Base-by-base conservation (phyloP, 2,888 invertebrate genomes). In the Drosophila mercatorum region DNA sequence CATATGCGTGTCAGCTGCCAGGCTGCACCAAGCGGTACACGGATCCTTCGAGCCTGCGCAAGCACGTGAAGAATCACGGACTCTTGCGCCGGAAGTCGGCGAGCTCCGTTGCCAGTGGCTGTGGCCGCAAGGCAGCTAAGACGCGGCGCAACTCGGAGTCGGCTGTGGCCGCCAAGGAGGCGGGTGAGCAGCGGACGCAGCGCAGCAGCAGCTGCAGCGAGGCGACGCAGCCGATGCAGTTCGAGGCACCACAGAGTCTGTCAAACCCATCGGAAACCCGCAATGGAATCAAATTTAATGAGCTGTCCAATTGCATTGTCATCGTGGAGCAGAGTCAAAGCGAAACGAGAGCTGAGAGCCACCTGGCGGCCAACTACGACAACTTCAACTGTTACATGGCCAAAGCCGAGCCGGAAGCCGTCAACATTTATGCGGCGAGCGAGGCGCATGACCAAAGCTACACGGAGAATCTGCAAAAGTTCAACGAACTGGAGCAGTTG, bases 1-100 rank as follows among this genome's bases (percentile, higher is more conserved):
- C 98, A 0, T 98, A 98, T 93, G 97, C 97, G 1, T 98, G 98
- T 84, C 97, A 97, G 85, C 95, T 97, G 22, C 93, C 94, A 0
- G 98, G 97, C 2, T 98, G 98, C 91, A 95, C 95, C 7, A 98
- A 98, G 92, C 95, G 97, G 43, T 98, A 98, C 93, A 98, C 98
- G 0, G 98, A 98, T 92, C 98, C 98, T 0, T 98, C 98, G 60
- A 98, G 98, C 57, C 94, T 98, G 1, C 94, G 98, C 41, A 98
- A 98, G 91, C 98, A 98, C 93, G 97, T 98, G 28, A 98, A 98
- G 91, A 97, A 97, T 80, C 97, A 97, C 86, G 91, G 93, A 59
- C 78, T 92, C 62, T 85, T 91, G 49, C 91, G 92, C 3, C 86
- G 93, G 63, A 92, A 93, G 78, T 92, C 93, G n/a, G 82, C 92